Conservation (phyloP, 2,113 vertebrate genomes). For the Aegithalos caudatus region DNA sequence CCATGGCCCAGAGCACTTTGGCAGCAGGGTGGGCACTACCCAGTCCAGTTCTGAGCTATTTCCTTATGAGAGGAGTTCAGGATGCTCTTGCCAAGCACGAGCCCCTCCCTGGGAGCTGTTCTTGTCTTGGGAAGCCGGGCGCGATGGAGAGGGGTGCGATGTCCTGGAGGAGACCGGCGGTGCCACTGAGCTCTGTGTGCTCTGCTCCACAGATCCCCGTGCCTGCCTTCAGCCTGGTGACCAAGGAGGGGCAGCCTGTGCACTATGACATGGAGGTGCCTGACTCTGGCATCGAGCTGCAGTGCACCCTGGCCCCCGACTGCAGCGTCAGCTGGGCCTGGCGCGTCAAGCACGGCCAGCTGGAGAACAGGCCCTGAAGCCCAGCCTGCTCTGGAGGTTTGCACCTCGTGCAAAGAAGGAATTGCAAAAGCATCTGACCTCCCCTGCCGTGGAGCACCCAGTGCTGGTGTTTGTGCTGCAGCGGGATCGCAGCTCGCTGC, state of each 20-base stretch:
- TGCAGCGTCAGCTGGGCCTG: constrained; percentile 84
- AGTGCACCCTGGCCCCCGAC: constrained; percentile 87
- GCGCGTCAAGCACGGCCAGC: constrained; percentile 84
- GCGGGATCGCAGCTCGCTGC: neutral
- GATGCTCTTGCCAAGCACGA: neutral
- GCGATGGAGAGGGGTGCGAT: neutral
- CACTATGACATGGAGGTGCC: constrained; percentile 84
- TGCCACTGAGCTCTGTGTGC: neutral
- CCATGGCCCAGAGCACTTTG: neutral
- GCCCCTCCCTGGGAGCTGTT: neutral
- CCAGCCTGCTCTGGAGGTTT: neutral
- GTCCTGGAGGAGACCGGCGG: neutral
- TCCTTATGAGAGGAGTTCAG: neutral
- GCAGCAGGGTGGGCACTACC: neutral
- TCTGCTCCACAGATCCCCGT: constrained; percentile 82
- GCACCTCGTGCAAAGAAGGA: neutral
- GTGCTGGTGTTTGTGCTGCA: neutral
- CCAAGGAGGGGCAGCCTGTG: constrained; percentile 79
- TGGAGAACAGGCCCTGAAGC: constrained; percentile 77
- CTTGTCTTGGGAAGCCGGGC: neutral
- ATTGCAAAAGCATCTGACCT: constrained; percentile 21
- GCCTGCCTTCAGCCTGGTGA: constrained; percentile 87
- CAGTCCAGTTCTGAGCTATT: neutral
- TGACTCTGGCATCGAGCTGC: constrained; percentile 83
- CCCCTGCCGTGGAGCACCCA: neutral